Percentiles rank a stretch among this genome's conserved stretches.
These are phyloP conservation scores for Trichoplusia ni DNA, from an alignment of 1,140 invertebrate species.

Conservation along the genomic window DNA sequence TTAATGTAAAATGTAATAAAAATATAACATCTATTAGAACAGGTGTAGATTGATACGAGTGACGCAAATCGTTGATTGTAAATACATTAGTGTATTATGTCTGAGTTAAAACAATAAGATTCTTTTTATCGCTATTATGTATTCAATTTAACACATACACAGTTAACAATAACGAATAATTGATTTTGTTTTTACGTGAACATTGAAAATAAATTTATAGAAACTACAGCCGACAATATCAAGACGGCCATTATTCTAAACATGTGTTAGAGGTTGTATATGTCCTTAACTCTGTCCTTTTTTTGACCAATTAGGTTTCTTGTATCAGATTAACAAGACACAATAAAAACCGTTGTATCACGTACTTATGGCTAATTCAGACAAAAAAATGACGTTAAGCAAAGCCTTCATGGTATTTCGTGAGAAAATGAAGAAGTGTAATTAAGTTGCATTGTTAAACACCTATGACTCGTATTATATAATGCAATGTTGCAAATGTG, in stretches of 20 bases:
- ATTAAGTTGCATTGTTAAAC: conserved; percentile 1
- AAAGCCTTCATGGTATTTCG: conserved; percentile 8
- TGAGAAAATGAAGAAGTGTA: conserved; percentile 1
- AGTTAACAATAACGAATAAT: not conserved
- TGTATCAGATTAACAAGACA: too few species aligned
- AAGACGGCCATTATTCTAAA: too few species aligned
- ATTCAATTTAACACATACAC: not conserved
- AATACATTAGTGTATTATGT: conserved; percentile 33
- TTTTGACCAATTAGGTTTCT: too few species aligned
- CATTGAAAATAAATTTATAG: not conserved
- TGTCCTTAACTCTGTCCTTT: too few species aligned
- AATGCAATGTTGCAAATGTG: conserved; percentile 15
- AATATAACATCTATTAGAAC: conserved; percentile 26
- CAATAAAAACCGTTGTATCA: too few species aligned
- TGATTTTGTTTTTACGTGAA: not conserved
- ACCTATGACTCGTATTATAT: conserved; percentile 13
- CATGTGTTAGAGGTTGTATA: too few species aligned
- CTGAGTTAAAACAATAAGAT: conserved; percentile 36
- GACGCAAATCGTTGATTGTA: conserved; percentile 34
- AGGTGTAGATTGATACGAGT: conserved; percentile 31
- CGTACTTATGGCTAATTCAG: too few species aligned
- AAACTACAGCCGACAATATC: too few species aligned
- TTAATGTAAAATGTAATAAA: not conserved
- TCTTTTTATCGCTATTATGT: conserved; percentile 30
- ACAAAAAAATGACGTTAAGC: too few species aligned